Base-by-base conservation (phyloP, 1,140 invertebrate genomes). In the Hermetia illucens region DNA sequence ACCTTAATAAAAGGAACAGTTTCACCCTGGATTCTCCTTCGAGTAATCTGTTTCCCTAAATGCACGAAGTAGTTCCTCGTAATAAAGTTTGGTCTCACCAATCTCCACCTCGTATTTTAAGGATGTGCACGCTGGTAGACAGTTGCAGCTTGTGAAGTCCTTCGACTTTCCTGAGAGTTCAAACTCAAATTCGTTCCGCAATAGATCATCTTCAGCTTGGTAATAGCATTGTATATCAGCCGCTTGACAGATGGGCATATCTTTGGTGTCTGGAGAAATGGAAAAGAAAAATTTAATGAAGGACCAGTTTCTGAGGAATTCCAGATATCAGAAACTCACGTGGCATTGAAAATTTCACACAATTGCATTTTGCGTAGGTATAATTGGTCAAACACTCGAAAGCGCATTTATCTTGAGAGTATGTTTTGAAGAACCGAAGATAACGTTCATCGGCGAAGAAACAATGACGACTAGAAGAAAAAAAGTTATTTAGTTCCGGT, bases 361-460 rank as follows among this genome's bases (percentile, higher is more conserved):
- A 30, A 3, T 16, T 16, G 10, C 29, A 30, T 13, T 16, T n/a
- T 16, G n/a, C 13, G 19, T 70, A 58, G 0, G 77, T 80, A 42
- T 70, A 78, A 55, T 81, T 79, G 2, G 75, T 68, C 40, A 78
- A 62, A 45, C 79, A 81, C 56, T 82, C 77, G 32, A 77, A 61
- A 39, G 76, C 64, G 46, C 79, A 82, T 49, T 78, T 80, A 27
- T 69, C 61, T 49, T 80, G 75, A 1, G 75, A 79, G 50, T 81
- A 81, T 5, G 72, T 71, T 47, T 69, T 65, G 50, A 68, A 77
- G 51, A 64, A 74, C 35, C 55, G 58, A n/a, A 77, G 55, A 29
- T 63, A 61, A 31, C 69, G 62, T 44, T 75, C 73, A 9, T 50
- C 52, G 20, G 63, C 62, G 42, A 74, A 73, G 55, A 63, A 74